These are phyloP conservation scores for Chrysopilus asiliformis DNA, from an alignment of 2,888 invertebrate genomes.

Conservation along the genomic window DNA sequence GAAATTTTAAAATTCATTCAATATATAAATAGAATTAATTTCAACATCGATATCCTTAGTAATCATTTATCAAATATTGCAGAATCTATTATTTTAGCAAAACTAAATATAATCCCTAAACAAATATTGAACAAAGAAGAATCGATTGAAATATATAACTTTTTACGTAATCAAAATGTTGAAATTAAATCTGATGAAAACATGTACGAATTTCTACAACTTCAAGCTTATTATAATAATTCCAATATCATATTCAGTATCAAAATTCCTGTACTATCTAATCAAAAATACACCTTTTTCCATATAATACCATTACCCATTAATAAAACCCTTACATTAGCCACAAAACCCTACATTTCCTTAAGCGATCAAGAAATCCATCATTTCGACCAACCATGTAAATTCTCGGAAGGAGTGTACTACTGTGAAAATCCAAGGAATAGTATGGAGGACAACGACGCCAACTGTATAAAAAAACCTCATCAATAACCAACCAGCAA, in stretches of 20 bases:
- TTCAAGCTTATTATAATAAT: slow-evolving; percentile 8
- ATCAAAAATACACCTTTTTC: slow-evolving; percentile 4
- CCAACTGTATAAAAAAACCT: not conserved
- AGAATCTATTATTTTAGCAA: slow-evolving; percentile 6
- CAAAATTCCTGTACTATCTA: slow-evolving; percentile 5
- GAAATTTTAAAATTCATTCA: slow-evolving; percentile 1
- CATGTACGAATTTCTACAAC: slow-evolving; percentile 6
- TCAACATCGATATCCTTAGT: too few relatives aligned
- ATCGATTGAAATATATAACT: not conserved
- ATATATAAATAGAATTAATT: slow-evolving; percentile 6
- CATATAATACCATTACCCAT: slow-evolving; percentile 2
- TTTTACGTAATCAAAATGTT: slow-evolving; percentile 2
- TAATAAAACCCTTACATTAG: not conserved
- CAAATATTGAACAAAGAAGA: slow-evolving; percentile 6
- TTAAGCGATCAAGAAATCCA: too few relatives aligned
- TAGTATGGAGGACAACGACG: not conserved
- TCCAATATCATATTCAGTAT: slow-evolving; percentile 8
- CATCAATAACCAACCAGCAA: not conserved
- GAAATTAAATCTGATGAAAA: slow-evolving; percentile 3
- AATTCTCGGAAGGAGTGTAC: too few relatives aligned
- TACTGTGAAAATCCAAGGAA: too few relatives aligned
- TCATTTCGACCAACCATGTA: too few relatives aligned
- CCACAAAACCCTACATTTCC: slow-evolving; percentile 1
- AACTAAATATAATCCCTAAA: slow-evolving; percentile 7
- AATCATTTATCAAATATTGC: slow-evolving; percentile 7